Percentiles rank a stretch among this genome's conserved stretches.
These are phyloP conservation scores for Apodemia hepburni DNA, from an alignment of 2,888 invertebrate species.

Conservation along the genomic window DNA sequence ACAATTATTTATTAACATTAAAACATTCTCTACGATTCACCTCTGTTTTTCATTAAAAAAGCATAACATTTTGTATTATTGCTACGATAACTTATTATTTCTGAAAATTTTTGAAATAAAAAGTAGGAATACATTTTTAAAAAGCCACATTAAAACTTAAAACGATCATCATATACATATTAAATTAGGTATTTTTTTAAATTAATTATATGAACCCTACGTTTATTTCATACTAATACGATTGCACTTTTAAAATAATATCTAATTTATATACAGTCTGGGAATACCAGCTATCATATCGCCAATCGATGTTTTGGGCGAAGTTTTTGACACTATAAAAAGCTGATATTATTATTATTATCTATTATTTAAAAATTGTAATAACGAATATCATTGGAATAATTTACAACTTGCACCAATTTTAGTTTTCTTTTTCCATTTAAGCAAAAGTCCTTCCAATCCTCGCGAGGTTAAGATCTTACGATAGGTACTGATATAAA, in stretches of 20 bases:
- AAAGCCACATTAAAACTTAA: background rate
- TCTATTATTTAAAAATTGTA: conserved; percentile 1
- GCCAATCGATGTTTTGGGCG: conserved; percentile 5
- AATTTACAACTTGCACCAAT: background rate
- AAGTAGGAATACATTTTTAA: background rate
- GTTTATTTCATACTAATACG: conserved; percentile 49
- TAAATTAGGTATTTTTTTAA: background rate
- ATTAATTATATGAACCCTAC: conserved; percentile 35
- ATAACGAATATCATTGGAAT: background rate
- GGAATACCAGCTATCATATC: conserved; percentile 19
- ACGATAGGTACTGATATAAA: too few relatives aligned
- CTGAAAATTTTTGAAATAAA: background rate
- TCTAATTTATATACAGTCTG: conserved; percentile 45
- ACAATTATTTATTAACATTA: background rate
- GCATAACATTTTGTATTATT: too few relatives aligned
- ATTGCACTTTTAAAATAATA: conserved; percentile 67
- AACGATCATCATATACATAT: conserved; percentile 10
- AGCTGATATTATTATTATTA: conserved; percentile 2
- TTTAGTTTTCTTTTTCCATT: background rate
- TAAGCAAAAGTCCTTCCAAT: background rate
- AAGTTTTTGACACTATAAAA: conserved; percentile 11
- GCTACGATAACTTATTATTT: too few relatives aligned
- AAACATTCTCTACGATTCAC: background rate
- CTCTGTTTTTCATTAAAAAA: too few relatives aligned
- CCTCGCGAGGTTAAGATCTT: too few relatives aligned